Percentiles rank a stretch among this genome's conserved stretches.
Evolutionary conservation across 2,797 vertebrate species (phyloP).

Genomic region (Manis javanica): DNA sequence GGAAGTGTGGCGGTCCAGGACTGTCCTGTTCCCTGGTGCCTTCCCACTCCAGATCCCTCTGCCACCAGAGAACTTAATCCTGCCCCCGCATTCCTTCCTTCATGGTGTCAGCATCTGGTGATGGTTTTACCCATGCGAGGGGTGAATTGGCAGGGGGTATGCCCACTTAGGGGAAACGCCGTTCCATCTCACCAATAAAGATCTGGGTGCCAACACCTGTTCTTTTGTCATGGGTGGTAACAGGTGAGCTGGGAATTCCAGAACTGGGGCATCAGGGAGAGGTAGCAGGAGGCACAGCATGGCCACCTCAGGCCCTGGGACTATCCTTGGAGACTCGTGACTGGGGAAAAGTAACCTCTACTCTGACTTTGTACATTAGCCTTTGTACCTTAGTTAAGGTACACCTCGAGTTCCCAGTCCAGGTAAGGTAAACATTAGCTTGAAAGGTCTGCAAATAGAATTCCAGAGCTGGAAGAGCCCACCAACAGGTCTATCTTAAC

Average conservation of each 20-base stretch:
- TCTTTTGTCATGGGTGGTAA: not conserved
- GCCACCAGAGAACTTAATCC: not conserved
- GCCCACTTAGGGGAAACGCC: too few relatives aligned
- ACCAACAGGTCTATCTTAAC: not conserved
- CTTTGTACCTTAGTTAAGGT: not conserved
- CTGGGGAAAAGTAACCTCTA: not conserved
- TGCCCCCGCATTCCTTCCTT: not conserved
- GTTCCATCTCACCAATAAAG: not conserved
- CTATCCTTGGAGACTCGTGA: not conserved
- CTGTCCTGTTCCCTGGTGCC: not conserved
- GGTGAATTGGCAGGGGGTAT: rapidly evolving
- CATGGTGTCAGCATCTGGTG: rapidly evolving
- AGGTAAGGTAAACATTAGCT: not conserved
- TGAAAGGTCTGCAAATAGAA: not conserved
- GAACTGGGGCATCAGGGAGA: not conserved
- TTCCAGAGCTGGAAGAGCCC: not conserved
- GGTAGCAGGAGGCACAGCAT: too few relatives aligned
- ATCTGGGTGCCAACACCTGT: not conserved
- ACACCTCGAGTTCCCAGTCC: not conserved
- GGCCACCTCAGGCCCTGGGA: not conserved
- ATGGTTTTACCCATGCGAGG: not conserved
- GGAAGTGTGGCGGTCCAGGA: rapidly evolving
- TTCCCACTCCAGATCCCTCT: not conserved
- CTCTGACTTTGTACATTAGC: not conserved
- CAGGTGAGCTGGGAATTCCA: not conserved